A percentile compares a stretch with the other conserved stretches of the same genome.
Evolutionary conservation across 2,888 invertebrate species (phyloP).

Genomic region (Pasiphila rectangulata): DNA sequence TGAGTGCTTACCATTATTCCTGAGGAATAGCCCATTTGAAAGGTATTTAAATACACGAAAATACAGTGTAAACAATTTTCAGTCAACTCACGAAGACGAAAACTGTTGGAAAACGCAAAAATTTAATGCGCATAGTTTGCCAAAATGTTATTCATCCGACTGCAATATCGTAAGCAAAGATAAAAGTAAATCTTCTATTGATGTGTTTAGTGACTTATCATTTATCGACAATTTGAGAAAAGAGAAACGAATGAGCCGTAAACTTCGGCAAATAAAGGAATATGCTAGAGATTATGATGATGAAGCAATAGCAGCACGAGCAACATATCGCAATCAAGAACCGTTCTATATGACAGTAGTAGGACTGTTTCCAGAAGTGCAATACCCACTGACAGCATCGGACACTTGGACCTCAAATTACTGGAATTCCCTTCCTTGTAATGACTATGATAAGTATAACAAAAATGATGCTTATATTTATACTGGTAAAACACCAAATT

Average conservation of each 20-base stretch:
- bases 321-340: constrained; percentile 9
- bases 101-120: constrained; percentile 22
- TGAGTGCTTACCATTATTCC: constrained; percentile 39
- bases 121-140: constrained; percentile 17
- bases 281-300: constrained; percentile 7
- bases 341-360: constrained; percentile 34
- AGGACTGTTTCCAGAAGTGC: constrained; percentile 56
- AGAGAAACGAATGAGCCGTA: constrained; percentile 38
- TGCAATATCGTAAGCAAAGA: not conserved
- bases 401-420: constrained; percentile 58
- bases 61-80: not conserved
- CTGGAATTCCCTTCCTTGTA: constrained; percentile 43
- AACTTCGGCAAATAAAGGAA: constrained; percentile 27
- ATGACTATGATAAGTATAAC: constrained; percentile 19
- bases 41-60: constrained; percentile 8
- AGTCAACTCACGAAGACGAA: not conserved
- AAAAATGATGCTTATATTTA: constrained; percentile 12
- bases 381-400: constrained; percentile 55
- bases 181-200: constrained; percentile 11
- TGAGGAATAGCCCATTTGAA: constrained; percentile 27
- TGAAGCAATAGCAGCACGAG: not conserved
- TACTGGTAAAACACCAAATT: constrained; percentile 13
- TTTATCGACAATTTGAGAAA: constrained; percentile 35
- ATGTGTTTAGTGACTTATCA: constrained; percentile 12
- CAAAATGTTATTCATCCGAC: constrained; percentile 21